phyloP scores from a whole-genome alignment of 2,888 invertebrate species.

The Loripinus fragilis region DNA sequence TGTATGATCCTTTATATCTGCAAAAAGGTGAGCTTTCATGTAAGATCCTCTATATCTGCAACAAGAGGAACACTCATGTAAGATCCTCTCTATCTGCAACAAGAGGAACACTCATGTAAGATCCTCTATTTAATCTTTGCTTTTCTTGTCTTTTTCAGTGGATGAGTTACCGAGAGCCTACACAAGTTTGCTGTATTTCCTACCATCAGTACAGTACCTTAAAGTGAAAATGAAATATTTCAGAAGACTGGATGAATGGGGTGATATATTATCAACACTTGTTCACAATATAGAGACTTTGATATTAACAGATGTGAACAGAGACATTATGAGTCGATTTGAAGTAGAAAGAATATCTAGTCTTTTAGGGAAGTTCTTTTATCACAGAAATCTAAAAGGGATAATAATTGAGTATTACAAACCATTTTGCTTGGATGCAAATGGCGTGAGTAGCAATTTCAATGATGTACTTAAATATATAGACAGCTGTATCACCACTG shows the following conservation, averaged over 20 bases:
- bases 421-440: no score
- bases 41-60: no score
- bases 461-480: no score
- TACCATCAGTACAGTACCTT: background rate
- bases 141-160: no score
- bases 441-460: no score
- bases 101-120: no score
- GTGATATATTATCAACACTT: background rate
- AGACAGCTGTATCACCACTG: no score
- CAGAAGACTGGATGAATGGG: background rate
- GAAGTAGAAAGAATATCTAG: background rate
- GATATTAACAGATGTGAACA: background rate
- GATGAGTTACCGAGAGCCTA: background rate
- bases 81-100: no score
- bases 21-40: no score
- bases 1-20: no score
- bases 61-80: no score
- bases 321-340: background rate
- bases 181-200: background rate
- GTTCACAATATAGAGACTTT: background rate
- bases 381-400: background rate
- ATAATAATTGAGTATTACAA: background rate
- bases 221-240: background rate
- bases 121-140: no score
- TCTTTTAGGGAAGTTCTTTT: background rate